Conservation (phyloP, 2,113 vertebrate genomes). For the Pontoporia blainvillei region DNA sequence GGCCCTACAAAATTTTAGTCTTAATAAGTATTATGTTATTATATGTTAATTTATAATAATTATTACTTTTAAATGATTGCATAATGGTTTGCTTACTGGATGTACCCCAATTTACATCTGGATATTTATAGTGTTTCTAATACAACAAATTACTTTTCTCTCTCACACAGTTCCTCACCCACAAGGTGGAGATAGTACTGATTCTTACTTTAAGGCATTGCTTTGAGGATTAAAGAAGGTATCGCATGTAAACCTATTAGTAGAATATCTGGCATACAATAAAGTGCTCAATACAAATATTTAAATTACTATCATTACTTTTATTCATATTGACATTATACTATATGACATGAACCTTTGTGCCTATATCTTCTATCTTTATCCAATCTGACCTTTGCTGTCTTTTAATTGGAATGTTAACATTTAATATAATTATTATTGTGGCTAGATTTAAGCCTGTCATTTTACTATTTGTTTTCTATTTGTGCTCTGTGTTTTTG, state of each 20-base stretch:
- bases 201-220: background rate
- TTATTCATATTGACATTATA: background rate
- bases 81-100: background rate
- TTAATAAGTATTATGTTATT: background rate
- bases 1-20: background rate
- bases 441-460: background rate
- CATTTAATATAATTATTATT: background rate
- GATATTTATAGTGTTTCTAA: background rate
- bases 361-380: background rate
- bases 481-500: background rate
- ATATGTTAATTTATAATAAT: background rate
- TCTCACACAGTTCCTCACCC: background rate
- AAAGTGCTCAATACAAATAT: background rate
- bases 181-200: background rate
- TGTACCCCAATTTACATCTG: background rate
- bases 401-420: background rate
- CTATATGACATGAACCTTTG: background rate
- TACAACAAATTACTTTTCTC: background rate
- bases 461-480: background rate
- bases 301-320: background rate
- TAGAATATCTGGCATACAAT: background rate
- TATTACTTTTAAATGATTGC: background rate
- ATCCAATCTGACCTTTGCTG: background rate
- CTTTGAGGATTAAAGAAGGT: background rate
- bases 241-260: background rate